These are phyloP conservation scores for Clinocottus analis DNA, from an alignment of 2,113 vertebrate genomes.

Conservation along the genomic window DNA sequence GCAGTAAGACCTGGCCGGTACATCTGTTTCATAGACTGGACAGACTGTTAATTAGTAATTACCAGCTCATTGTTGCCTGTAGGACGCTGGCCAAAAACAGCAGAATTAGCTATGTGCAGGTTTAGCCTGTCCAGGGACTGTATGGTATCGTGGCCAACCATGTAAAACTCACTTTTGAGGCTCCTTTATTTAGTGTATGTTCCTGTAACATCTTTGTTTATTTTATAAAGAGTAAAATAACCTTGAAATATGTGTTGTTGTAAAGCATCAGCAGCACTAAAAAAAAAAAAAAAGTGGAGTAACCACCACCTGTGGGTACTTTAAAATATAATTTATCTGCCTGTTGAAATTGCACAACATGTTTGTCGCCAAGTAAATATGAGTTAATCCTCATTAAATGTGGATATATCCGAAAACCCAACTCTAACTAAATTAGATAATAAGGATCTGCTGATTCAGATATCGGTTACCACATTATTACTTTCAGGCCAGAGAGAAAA, in stretches of 20 bases:
- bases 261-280: conserved; percentile 6
- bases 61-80: conserved; percentile 50
- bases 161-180: conserved; percentile 6
- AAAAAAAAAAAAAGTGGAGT: no score
- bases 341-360: conserved; percentile 3
- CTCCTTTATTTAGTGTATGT: background rate
- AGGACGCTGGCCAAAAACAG: conserved; percentile 39
- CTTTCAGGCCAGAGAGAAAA: background rate
- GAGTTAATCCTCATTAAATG: conserved; percentile 2
- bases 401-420: background rate
- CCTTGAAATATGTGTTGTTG: background rate
- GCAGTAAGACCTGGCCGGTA: conserved; percentile 9
- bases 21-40: conserved; percentile 39
- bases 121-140: conserved; percentile 17
- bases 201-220: background rate
- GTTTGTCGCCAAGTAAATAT: conserved; percentile 12
- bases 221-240: background rate
- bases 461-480: background rate
- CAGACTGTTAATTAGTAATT: conserved; percentile 62
- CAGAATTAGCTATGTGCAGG: conserved; percentile 37
- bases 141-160: background rate
- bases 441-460: conserved; percentile 10
- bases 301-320: no score
- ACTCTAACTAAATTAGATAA: background rate
- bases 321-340: background rate